Percentiles rank a stretch among this genome's conserved stretches.
Evolutionary conservation across 2,888 invertebrate genomes (phyloP).

Genomic region (Physocephala rufipes): DNA sequence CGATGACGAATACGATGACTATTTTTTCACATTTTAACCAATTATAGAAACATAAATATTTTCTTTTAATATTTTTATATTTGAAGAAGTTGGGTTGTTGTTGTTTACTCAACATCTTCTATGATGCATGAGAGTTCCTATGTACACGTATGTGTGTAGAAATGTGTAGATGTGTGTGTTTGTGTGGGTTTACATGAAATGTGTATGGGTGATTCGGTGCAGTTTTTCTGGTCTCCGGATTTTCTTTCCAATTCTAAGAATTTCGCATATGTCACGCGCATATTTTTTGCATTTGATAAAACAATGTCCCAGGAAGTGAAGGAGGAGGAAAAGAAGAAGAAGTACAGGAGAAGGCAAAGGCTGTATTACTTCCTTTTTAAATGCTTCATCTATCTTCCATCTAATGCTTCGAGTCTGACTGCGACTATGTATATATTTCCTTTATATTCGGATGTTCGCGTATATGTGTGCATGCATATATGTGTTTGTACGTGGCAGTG

Average conservation of each 20-base stretch:
- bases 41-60: constrained; percentile 40
- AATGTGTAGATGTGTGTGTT: not conserved
- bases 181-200: no score
- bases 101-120: no score
- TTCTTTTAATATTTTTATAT: constrained; percentile 37
- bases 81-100: constrained; percentile 1
- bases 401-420: not conserved
- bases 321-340: no score
- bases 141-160: constrained; percentile 20
- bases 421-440: not conserved
- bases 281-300: constrained; percentile 28
- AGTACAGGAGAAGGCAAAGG: no score
- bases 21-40: constrained; percentile 33
- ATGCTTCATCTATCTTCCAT: constrained; percentile 8
- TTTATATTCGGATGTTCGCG: no score
- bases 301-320: constrained; percentile 24
- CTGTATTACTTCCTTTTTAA: constrained; percentile 7
- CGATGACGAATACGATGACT: not conserved
- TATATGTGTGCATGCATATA: constrained; percentile 2
- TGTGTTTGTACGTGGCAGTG: constrained; percentile 5
- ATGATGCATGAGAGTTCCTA: no score
- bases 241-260: constrained; percentile 37
- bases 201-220: constrained; percentile 13
- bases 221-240: constrained; percentile 2
- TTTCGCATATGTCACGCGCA: constrained; percentile 41